Percentiles rank a stretch among this genome's conserved stretches.
Evolutionary conservation across 2,113 vertebrate species (phyloP).

Genomic region (Melozone crissalis): DNA sequence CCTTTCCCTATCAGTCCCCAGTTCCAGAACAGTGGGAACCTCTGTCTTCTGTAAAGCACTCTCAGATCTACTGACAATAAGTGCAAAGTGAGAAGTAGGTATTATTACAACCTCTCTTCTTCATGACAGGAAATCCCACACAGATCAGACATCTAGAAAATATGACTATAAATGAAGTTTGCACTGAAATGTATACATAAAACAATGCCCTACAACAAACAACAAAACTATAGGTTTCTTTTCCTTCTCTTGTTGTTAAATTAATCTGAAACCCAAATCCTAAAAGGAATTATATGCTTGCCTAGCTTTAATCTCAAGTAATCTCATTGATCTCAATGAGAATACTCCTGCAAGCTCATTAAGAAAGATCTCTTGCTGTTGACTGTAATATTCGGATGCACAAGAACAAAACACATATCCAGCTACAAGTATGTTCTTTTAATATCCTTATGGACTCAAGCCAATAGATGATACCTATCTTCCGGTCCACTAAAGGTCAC

Average conservation of each 20-base stretch:
- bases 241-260: neutral
- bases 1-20: neutral
- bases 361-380: neutral
- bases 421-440: neutral
- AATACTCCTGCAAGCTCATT: neutral
- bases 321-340: neutral
- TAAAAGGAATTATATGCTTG: neutral
- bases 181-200: neutral
- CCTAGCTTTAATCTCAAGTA: neutral
- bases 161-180: neutral
- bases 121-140: neutral
- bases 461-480: conserved; percentile 14
- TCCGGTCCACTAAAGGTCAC: conserved; percentile 35
- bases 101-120: neutral
- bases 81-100: neutral
- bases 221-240: neutral
- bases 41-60: neutral
- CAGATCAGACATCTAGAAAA: neutral
- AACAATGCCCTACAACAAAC: neutral
- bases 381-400: neutral
- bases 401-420: conserved; percentile 2
- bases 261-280: neutral
- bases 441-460: neutral
- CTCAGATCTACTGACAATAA: neutral
- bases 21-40: neutral